phyloP scores from a whole-genome alignment of 37 sponge, comb jelly and placozoan genomes.

The Aphrocallistes beatrix region DNA sequence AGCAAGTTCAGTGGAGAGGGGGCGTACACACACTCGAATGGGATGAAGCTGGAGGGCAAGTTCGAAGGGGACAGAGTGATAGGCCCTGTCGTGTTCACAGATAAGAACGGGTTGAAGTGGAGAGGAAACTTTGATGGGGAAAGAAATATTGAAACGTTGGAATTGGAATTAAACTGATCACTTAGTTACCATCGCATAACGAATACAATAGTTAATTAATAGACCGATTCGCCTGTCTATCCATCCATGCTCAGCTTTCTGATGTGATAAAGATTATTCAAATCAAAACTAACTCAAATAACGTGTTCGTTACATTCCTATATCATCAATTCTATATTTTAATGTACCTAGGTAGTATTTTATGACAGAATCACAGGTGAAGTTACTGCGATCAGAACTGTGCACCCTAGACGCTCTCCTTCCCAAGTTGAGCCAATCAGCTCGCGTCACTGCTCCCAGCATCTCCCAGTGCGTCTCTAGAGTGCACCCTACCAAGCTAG shows the following conservation, averaged over 20 bases:
- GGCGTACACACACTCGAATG: background rate
- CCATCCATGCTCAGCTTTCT: background rate
- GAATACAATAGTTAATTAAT: too few relatives aligned
- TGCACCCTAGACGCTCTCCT: background rate
- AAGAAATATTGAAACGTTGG: background rate
- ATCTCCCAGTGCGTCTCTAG: background rate
- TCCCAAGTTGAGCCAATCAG: background rate
- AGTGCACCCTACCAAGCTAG: background rate
- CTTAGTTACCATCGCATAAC: too few relatives aligned
- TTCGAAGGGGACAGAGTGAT: background rate
- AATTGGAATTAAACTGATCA: background rate
- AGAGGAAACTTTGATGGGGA: background rate
- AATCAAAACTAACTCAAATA: too few relatives aligned
- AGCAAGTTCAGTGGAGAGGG: constrained; percentile 9
- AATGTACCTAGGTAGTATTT: too few relatives aligned
- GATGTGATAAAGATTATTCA: background rate
- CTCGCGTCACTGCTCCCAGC: background rate
- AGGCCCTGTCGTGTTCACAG: background rate
- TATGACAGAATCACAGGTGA: background rate
- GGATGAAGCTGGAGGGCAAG: background rate
- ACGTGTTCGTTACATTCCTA: too few relatives aligned
- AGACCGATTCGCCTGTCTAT: too few relatives aligned
- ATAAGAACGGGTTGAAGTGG: constrained; percentile 9
- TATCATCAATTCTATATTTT: too few relatives aligned
- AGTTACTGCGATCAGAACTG: background rate